Evolutionary conservation across 2,113 vertebrate species (phyloP).

Genomic region (Psittacus erithacus): DNA sequence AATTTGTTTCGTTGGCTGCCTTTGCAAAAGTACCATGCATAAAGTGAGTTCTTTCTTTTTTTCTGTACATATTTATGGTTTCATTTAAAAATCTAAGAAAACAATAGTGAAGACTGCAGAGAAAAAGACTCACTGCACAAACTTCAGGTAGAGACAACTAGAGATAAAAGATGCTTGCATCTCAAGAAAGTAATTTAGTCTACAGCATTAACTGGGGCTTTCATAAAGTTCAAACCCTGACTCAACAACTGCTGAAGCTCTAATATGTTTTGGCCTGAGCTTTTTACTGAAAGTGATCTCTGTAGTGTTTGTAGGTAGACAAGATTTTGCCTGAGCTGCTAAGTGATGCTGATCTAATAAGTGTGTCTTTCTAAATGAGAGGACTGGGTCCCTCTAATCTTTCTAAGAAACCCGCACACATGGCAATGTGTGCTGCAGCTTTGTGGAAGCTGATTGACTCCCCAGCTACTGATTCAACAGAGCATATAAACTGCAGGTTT

Average conservation of each 20-base stretch:
- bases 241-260: not conserved
- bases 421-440: not conserved
- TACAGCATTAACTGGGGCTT: not conserved
- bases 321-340: not conserved
- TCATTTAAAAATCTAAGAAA: not conserved
- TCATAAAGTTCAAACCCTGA: not conserved
- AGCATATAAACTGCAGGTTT: not conserved
- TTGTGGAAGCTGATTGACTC: not conserved
- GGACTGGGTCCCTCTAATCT: not conserved
- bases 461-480: not conserved
- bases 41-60: not conserved
- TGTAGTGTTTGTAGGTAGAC: not conserved
- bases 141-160: not conserved
- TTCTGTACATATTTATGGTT: not conserved
- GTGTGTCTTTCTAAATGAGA: not conserved
- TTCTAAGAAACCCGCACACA: rapidly evolving
- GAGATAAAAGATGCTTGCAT: not conserved
- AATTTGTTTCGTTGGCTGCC: not conserved
- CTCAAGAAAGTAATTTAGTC: not conserved
- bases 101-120: not conserved
- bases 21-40: not conserved
- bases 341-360: not conserved
- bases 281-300: not conserved
- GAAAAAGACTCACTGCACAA: not conserved
- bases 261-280: not conserved